A percentile compares a stretch with the other conserved stretches of the same genome.
Conservation (phyloP, 2,797 vertebrate genomes). For the Orientallactaga sibirica region DNA sequence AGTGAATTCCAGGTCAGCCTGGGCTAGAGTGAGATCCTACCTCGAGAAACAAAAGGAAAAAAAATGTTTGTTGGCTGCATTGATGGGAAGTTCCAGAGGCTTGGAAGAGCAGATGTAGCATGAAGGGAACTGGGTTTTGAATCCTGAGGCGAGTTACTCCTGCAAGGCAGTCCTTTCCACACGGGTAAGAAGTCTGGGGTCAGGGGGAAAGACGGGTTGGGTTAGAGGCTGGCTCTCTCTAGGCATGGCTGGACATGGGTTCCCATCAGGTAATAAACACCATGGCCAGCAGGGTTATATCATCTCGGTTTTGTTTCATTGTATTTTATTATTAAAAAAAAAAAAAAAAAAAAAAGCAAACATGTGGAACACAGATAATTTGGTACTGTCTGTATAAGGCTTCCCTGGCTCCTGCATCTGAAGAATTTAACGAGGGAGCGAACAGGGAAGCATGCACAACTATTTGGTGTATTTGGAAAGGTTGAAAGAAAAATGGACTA, state of each 20-base stretch:
- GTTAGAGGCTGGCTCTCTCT: not conserved
- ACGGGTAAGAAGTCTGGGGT: rapidly evolving
- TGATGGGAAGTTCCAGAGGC: not conserved
- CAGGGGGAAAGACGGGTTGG: not conserved
- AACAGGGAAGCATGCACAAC: slow-evolving; percentile 68
- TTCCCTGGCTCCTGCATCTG: slow-evolving; percentile 81
- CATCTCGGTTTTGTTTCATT: slow-evolving; percentile 69
- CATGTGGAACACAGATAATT: slow-evolving; percentile 82
- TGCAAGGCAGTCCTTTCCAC: not conserved
- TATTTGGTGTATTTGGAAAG: slow-evolving; percentile 65
- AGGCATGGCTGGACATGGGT: not conserved
- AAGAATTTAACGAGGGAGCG: slow-evolving; percentile 82
- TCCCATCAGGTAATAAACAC: slow-evolving; percentile 58
- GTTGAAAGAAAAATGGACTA: slow-evolving; percentile 58
- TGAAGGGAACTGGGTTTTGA: not conserved
- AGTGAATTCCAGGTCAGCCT: no score
- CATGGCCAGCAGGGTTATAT: not conserved
- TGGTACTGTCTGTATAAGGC: slow-evolving; percentile 60
- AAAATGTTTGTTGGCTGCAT: not conserved
- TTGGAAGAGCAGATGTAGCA: not conserved
- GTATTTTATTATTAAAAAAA: slow-evolving; percentile 75
- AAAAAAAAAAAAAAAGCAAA: slow-evolving; percentile 65
- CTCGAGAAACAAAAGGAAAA: no score
- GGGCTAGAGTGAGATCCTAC: no score
- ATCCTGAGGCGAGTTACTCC: not conserved